These are phyloP conservation scores for Trachelipus rathkii DNA, from an alignment of 1,140 invertebrate species.

Conservation along the genomic window DNA sequence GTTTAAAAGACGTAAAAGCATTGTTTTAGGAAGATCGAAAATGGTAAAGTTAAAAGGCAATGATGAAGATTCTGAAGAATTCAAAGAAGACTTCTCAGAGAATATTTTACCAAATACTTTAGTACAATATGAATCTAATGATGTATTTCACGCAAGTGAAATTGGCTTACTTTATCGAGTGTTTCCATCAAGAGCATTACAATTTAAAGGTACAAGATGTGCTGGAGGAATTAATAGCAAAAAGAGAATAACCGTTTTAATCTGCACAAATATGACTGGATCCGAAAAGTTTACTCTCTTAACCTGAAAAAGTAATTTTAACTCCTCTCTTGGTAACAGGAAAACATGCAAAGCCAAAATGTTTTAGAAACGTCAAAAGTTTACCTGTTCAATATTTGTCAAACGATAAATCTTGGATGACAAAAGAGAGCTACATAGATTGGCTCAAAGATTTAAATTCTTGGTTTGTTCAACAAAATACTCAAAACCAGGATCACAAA, in stretches of 20 bases:
- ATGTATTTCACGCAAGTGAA: slow-evolving; percentile 46
- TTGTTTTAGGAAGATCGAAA: slow-evolving; percentile 42
- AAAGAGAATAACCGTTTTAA: slow-evolving; percentile 49
- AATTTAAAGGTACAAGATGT: slow-evolving; percentile 33
- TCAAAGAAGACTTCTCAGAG: slow-evolving; percentile 38
- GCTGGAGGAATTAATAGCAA: slow-evolving; percentile 48
- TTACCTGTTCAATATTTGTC: slow-evolving; percentile 41
- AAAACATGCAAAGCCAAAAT: slow-evolving; percentile 39
- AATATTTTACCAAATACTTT: slow-evolving; percentile 37
- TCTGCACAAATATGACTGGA: slow-evolving; percentile 49
- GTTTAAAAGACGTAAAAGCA: slow-evolving; percentile 44
- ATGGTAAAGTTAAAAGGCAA: slow-evolving; percentile 20
- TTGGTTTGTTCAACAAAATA: slow-evolving; percentile 41
- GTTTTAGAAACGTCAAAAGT: slow-evolving; percentile 38
- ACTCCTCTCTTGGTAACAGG: slow-evolving; percentile 34
- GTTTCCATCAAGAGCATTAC: slow-evolving; percentile 33
- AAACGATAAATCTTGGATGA: slow-evolving; percentile 44
- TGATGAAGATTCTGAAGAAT: slow-evolving; percentile 31
- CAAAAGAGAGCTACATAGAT: slow-evolving; percentile 35
- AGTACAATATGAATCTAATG: slow-evolving; percentile 39
- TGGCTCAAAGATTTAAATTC: slow-evolving; percentile 40
- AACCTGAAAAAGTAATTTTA: too few relatives aligned
- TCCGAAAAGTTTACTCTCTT: slow-evolving; percentile 48
- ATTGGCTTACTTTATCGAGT: slow-evolving; percentile 43
- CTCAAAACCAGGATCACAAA: too few relatives aligned